Evolutionary conservation across 2,113 vertebrate species (phyloP).

Genomic region (Pristiophorus japonicus): DNA sequence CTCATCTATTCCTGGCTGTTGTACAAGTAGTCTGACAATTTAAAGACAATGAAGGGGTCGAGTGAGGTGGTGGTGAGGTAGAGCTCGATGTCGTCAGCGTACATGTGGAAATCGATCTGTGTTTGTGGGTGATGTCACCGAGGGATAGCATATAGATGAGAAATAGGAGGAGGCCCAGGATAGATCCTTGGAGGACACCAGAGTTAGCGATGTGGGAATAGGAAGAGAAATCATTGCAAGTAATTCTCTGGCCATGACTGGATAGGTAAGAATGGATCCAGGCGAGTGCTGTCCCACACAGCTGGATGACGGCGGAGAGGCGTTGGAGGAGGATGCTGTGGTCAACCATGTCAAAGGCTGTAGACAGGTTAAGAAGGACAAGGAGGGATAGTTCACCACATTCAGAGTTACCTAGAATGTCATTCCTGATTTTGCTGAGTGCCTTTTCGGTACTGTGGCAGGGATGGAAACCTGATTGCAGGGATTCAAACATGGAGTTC

Average conservation of each 20-base stretch:
- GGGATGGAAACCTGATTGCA: neutral
- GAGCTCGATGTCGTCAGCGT: neutral
- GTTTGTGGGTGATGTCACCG: neutral
- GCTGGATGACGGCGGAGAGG: neutral
- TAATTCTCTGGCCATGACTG: neutral
- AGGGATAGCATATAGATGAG: neutral
- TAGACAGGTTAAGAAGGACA: neutral
- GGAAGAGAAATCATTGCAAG: neutral
- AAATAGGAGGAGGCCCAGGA: neutral
- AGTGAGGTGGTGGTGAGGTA: neutral
- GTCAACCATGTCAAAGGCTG: neutral
- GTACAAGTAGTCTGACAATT: neutral
- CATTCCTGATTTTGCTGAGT: neutral
- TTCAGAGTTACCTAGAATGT: neutral
- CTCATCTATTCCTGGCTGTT: neutral
- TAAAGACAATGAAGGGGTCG: neutral
- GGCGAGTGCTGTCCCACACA: neutral
- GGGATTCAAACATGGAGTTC: neutral
- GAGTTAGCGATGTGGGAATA: neutral
- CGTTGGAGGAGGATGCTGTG: neutral
- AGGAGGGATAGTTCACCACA: neutral
- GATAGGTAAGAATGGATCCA: neutral
- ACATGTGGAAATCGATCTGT: neutral
- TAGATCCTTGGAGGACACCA: neutral
- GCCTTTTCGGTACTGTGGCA: neutral